Evolutionary conservation across 2,797 vertebrate genomes (phyloP).

Genomic region (Glyptemys insculpta): DNA sequence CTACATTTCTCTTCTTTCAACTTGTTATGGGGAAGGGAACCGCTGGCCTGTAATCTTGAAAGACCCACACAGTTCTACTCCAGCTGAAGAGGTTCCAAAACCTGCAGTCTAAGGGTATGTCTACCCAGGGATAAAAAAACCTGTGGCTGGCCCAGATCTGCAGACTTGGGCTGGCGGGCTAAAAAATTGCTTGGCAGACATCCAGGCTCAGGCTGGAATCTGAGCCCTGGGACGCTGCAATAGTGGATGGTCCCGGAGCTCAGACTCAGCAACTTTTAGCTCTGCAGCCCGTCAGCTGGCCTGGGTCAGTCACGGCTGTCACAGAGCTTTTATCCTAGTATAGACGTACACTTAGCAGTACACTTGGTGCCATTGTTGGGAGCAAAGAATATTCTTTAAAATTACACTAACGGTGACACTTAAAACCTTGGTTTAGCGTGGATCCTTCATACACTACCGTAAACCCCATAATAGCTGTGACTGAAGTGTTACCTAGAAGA

Average conservation of each 20-base stretch:
- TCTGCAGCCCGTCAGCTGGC: neutral
- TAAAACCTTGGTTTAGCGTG: neutral
- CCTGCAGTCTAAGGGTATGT: no score
- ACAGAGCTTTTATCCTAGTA: neutral
- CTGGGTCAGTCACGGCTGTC: neutral
- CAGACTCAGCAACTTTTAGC: no score
- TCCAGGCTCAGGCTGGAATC: no score
- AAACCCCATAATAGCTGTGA: neutral
- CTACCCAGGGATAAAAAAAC: no score
- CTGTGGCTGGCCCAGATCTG: no score
- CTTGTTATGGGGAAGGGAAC: neutral
- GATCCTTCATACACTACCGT: neutral
- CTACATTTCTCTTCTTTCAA: neutral
- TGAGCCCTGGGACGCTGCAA: no score
- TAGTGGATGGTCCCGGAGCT: no score
- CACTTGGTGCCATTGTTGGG: neutral
- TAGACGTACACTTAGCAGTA: neutral
- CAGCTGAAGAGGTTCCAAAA: neutral
- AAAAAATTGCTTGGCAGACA: no score
- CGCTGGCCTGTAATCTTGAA: neutral
- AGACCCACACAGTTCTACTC: neutral
- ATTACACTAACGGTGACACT: neutral
- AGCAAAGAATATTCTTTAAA: neutral
- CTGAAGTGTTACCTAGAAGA: neutral
- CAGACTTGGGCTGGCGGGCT: no score